These are phyloP conservation scores for Bombus pyrosoma DNA, from an alignment of 1,140 invertebrate species.

Conservation along the genomic window DNA sequence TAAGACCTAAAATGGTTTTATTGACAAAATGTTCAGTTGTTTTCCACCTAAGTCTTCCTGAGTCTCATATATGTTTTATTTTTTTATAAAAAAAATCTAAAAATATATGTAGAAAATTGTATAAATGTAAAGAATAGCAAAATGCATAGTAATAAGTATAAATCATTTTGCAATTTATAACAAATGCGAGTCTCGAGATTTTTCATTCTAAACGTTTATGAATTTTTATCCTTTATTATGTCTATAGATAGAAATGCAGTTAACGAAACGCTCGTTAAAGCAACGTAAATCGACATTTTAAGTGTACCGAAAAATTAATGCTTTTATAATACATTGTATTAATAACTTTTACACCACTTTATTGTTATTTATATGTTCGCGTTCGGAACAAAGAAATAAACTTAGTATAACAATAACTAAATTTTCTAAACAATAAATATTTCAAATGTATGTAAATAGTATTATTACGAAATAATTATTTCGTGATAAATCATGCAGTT, in stretches of 20 bases:
- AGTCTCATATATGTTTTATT: conserved; percentile 12
- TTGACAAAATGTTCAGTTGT: conserved; percentile 40
- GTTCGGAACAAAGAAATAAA: background rate
- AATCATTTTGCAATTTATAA: conserved; percentile 40
- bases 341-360: background rate
- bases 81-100: conserved; percentile 27
- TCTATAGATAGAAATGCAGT: background rate
- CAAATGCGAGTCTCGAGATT: background rate
- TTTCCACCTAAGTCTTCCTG: conserved; percentile 40
- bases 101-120: conserved; percentile 59
- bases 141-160: conserved; percentile 52
- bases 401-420: background rate
- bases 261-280: background rate
- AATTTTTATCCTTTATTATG: background rate
- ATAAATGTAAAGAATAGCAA: conserved; percentile 62
- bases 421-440: background rate
- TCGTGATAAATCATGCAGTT: background rate
- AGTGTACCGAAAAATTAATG: conserved; percentile 7
- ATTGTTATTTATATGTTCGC: conserved; percentile 4
- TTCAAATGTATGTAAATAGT: background rate
- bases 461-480: background rate
- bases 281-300: conserved; percentile 6
- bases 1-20: conserved; percentile 18
- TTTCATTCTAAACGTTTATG: background rate
- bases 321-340: conserved; percentile 12